Evolutionary conservation across 2,113 vertebrate species (phyloP).

Genomic region (Podilymbus podiceps): DNA sequence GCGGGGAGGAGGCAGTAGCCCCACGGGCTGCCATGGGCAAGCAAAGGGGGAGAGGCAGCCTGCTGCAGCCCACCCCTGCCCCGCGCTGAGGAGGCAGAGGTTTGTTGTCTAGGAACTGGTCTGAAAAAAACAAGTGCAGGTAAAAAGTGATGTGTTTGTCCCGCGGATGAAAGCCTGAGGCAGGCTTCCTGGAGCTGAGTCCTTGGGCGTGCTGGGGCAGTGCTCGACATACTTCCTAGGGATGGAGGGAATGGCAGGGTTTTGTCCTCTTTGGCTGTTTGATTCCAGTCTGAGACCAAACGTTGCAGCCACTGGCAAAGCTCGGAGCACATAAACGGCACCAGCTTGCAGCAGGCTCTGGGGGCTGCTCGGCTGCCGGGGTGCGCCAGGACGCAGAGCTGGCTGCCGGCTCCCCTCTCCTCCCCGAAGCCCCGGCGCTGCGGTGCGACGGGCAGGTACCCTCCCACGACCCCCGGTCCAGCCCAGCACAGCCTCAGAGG

Average conservation of each 20-base stretch:
- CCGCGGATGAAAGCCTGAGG: neutral
- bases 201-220: neutral
- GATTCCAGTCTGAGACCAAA: neutral
- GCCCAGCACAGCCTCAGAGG: rapidly evolving
- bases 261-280: neutral
- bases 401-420: neutral
- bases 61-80: neutral
- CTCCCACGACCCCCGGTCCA: rapidly evolving
- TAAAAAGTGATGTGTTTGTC: neutral
- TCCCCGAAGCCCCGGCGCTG: rapidly evolving
- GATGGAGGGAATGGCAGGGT: neutral
- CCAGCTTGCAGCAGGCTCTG: neutral
- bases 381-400: neutral
- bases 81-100: neutral
- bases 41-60: neutral
- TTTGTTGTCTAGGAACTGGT: neutral
- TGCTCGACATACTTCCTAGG: neutral
- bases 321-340: neutral
- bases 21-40: neutral
- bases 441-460: neutral
- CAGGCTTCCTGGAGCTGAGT: neutral
- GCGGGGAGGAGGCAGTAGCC: neutral
- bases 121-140: neutral
- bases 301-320: neutral
- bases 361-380: neutral